These are phyloP conservation scores for Acrobasis repandana DNA, from an alignment of 2,888 invertebrate species.

Conservation along the genomic window DNA sequence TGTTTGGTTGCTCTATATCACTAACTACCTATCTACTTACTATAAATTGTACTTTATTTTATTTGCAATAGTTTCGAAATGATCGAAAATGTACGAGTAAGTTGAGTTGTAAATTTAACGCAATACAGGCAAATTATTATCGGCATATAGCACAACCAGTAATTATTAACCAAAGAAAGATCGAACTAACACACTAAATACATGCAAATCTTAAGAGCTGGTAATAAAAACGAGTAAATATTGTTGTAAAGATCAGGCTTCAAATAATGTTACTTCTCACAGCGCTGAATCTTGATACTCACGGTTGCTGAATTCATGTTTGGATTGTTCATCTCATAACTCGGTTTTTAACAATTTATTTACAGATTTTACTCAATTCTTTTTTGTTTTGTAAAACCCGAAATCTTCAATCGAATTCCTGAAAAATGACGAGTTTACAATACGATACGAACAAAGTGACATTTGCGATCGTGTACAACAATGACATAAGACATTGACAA, in stretches of 20 bases:
- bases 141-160: conserved; percentile 21
- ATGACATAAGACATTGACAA: conserved; percentile 7
- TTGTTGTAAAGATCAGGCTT: background rate
- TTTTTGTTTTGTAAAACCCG: background rate
- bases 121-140: conserved; percentile 2
- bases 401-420: background rate
- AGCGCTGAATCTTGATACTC: conserved; percentile 41
- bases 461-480: background rate
- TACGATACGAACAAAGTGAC: background rate
- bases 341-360: background rate
- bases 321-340: conserved; percentile 49
- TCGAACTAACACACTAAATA: conserved; percentile 29
- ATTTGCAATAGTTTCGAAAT: background rate
- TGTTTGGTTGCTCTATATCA: background rate
- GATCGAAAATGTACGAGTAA: background rate
- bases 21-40: background rate
- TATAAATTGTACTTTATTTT: background rate
- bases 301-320: conserved; percentile 78
- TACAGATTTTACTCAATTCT: background rate
- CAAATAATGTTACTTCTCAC: background rate
- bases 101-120: background rate
- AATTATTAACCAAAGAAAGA: conserved; percentile 1
- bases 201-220: conserved; percentile 46
- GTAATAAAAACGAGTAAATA: conserved; percentile 17
- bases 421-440: background rate